phyloP scores from a whole-genome alignment of 2,113 vertebrate species.

The Bubo bubo region DNA sequence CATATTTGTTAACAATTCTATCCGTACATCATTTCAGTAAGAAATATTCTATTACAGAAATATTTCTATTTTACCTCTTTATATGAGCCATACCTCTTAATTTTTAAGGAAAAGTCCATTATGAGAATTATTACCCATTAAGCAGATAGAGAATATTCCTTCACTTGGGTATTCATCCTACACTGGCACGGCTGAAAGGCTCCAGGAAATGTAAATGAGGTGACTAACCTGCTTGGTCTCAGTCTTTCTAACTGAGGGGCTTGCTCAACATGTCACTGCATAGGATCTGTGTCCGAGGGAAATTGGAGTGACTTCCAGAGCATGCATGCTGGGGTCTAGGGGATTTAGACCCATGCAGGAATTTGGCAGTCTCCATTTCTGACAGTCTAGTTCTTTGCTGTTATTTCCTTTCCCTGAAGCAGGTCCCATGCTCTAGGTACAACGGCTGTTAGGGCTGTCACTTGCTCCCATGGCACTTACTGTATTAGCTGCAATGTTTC shows the following conservation, averaged over 20 bases:
- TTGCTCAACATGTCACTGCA: not conserved
- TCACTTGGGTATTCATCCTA: not conserved
- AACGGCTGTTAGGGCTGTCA: not conserved
- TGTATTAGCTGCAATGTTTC: not conserved
- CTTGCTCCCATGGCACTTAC: not conserved
- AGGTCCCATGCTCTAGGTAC: fast-evolving
- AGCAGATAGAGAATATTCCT: not conserved
- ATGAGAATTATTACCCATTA: not conserved
- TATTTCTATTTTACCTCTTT: not conserved
- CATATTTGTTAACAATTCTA: not conserved
- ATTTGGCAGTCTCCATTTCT: not conserved
- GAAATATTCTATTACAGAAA: not conserved
- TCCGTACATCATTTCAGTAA: not conserved
- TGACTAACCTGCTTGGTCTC: not conserved
- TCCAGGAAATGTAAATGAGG: not conserved
- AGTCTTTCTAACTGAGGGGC: not conserved
- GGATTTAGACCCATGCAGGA: not conserved
- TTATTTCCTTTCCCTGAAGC: not conserved
- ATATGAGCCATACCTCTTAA: not conserved
- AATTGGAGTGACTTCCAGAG: not conserved
- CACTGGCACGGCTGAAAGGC: not conserved
- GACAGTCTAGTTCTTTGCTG: not conserved
- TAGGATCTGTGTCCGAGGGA: not conserved
- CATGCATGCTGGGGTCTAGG: not conserved
- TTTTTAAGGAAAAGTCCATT: not conserved